These are phyloP conservation scores for Bhutanitis thaidina DNA, from an alignment of 2,888 invertebrate genomes.

Conservation along the genomic window DNA sequence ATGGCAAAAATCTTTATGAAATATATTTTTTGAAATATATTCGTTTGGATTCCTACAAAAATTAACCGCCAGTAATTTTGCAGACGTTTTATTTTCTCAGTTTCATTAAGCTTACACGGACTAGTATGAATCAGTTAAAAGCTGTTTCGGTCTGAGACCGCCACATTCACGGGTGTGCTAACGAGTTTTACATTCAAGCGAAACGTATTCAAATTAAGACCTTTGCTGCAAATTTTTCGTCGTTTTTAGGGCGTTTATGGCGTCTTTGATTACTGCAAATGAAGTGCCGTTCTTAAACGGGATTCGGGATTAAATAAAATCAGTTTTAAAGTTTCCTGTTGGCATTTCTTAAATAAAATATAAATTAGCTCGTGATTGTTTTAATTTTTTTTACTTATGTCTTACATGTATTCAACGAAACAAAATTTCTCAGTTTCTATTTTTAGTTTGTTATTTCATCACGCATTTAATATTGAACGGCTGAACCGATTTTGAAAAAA, in stretches of 20 bases:
- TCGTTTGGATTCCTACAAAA: too few relatives aligned
- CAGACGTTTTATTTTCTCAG: constrained; percentile 51
- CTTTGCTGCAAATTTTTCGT: constrained; percentile 31
- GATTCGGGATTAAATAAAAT: constrained; percentile 41
- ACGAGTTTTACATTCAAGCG: constrained; percentile 49
- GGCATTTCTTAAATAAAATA: too few relatives aligned
- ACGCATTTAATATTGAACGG: too few relatives aligned
- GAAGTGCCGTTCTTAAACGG: constrained; percentile 39
- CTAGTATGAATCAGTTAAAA: constrained; percentile 32
- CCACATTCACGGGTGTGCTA: constrained; percentile 36
- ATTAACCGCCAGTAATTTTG: constrained; percentile 23
- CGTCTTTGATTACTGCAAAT: constrained; percentile 36
- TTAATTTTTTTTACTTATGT: too few relatives aligned
- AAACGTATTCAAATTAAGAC: constrained; percentile 52
- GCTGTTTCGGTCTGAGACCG: constrained; percentile 24
- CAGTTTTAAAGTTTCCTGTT: background rate
- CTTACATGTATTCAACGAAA: too few relatives aligned
- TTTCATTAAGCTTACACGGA: constrained; percentile 47
- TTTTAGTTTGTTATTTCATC: too few relatives aligned
- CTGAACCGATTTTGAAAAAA: too few relatives aligned
- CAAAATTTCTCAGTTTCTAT: too few relatives aligned
- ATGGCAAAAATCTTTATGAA: too few relatives aligned
- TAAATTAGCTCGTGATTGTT: too few relatives aligned
- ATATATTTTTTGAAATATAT: too few relatives aligned
- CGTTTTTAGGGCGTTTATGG: constrained; percentile 22